Conservation (phyloP, 2,888 invertebrate genomes). For the Caenorhabditis becei region DNA sequence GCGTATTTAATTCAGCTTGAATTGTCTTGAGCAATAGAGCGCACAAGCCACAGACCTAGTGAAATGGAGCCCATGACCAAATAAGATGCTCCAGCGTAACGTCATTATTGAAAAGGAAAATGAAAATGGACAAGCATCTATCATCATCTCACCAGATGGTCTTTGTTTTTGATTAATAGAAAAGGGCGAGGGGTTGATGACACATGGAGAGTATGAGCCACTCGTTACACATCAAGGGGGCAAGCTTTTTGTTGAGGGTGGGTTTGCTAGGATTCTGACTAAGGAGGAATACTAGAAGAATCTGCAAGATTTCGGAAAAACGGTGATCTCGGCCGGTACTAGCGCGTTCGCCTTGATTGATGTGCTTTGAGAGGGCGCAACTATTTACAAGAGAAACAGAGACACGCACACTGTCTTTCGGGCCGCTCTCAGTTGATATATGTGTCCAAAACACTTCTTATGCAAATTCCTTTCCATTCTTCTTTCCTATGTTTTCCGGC, state of each 20-base stretch:
- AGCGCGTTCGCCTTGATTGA: constrained; percentile 1
- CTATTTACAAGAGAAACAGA: constrained; percentile 1
- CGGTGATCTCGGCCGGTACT: too few relatives aligned
- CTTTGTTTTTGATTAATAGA: not conserved
- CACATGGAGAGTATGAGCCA: not conserved
- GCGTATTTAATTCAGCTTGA: too few relatives aligned
- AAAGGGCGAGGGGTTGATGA: not conserved
- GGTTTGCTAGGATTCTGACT: too few relatives aligned
- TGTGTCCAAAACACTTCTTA: constrained; percentile 34
- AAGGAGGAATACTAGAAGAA: too few relatives aligned
- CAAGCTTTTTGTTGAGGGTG: too few relatives aligned
- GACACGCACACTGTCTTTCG: not conserved
- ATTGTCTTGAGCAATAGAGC: too few relatives aligned
- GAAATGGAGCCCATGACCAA: too few relatives aligned
- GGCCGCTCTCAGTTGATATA: not conserved
- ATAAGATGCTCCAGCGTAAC: too few relatives aligned
- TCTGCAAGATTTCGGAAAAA: not conserved
- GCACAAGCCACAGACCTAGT: too few relatives aligned
- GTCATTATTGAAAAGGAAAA: too few relatives aligned
- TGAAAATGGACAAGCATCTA: too few relatives aligned
- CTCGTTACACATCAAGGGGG: not conserved
- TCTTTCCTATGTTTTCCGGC: constrained; percentile 5
- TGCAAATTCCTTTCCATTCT: constrained; percentile 37
- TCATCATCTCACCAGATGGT: not conserved
- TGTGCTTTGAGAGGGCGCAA: constrained; percentile 5